Evolutionary conservation across 2,888 invertebrate genomes (phyloP), one percentile per base, ranked within the genome.

Genomic region (Lottia scabra): DNA sequence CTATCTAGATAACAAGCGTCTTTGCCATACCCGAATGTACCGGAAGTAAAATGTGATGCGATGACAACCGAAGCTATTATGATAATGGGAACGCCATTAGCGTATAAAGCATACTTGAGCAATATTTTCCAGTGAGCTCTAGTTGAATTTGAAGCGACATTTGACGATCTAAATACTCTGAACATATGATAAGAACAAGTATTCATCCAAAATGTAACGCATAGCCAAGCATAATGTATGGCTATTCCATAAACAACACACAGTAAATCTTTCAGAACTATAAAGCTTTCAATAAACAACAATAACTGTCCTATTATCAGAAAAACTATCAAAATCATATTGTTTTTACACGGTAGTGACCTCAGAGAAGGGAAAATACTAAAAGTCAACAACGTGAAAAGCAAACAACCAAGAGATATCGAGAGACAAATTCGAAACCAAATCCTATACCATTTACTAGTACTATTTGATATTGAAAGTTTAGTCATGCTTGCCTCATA

Each of bases 161-260:
- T 45, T 45, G 71, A 65, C 48, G 70, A 66, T 19, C 56, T 19
- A 56, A 81, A 80, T 6, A 78, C 76, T 2, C 75, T 67, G 68
- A 70, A 76, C 81, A 82, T 80, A 65, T 80, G 81, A 62, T 76
- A 81, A 26, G 79, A 79, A 26, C 79, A 82, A 19, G 75, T 67
- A 43, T 74, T 73, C 66, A 74, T 77, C 80, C 81, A 81, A 19
- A 63, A 62, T 27, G 79, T 67, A 10, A 73, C 68, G 0, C 70
- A 70, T 62, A 82, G 63, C 81, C 81, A 81, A 23, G 72, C 69
- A 62, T 74, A 78, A 66, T 82, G 82, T 19, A 79, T 67, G 12
- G 71, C 10, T 10, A 76, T 68, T 19, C 77, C 81, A 63, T 79
- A 65, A 23, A 69, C 65, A 27, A 63, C 26, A 65, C 82, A 82